phyloP scores from a whole-genome alignment of 1,140 invertebrate species.

The Amyelois transitella region DNA sequence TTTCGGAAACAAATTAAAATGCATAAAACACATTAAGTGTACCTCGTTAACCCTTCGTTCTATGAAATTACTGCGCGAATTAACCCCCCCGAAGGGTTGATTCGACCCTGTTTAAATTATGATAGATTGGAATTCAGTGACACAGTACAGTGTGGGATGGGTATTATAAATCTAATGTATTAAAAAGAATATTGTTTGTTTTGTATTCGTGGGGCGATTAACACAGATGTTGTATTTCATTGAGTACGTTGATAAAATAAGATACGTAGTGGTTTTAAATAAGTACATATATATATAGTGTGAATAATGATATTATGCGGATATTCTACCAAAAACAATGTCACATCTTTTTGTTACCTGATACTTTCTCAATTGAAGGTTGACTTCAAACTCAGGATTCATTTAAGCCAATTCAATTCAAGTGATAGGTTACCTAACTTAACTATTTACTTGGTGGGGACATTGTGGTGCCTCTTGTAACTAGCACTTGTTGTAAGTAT shows the following conservation, averaged over 20 bases:
- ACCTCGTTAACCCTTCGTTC: slow-evolving; percentile 45
- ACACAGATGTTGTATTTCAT: neutral
- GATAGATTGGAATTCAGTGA: slow-evolving; percentile 39
- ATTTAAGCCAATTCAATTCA: too few species aligned
- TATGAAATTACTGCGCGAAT: slow-evolving; percentile 50
- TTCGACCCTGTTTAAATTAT: slow-evolving; percentile 36
- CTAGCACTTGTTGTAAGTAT: too few species aligned
- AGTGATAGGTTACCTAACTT: too few species aligned
- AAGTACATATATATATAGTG: too few species aligned
- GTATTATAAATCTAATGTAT: neutral
- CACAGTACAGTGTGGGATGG: slow-evolving; percentile 8
- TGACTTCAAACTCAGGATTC: too few species aligned
- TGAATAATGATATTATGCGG: too few species aligned
- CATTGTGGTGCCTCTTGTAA: too few species aligned
- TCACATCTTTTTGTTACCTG: too few species aligned
- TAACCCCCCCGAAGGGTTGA: slow-evolving; percentile 33
- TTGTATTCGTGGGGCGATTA: neutral
- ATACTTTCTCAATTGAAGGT: too few species aligned
- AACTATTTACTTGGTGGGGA: too few species aligned
- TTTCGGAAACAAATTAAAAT: slow-evolving; percentile 53
- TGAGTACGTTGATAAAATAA: neutral
- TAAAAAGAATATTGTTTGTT: neutral
- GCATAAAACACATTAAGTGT: slow-evolving; percentile 50
- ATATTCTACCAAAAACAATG: too few species aligned
- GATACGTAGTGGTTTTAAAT: too few species aligned